Base-by-base conservation (phyloP, 2,113 vertebrate genomes). In the Symphodus melops region DNA sequence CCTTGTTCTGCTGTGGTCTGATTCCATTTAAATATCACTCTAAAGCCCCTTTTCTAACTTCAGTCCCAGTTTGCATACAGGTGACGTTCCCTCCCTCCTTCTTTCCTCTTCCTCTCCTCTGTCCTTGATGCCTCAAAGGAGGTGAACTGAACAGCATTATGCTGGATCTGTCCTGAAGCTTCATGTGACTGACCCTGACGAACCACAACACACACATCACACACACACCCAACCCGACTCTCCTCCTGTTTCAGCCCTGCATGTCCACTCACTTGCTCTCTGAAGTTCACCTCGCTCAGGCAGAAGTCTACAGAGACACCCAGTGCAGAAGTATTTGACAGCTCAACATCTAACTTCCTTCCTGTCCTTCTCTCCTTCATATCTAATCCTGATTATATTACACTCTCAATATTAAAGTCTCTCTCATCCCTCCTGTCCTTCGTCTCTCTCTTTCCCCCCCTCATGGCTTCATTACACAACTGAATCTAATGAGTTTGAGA, bases 361-460 rank as follows among this genome's bases (percentile, higher is more conserved):
- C 16, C 19, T 20, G 58, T n/a, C 69, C 36, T 51, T 49, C 28
- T 33, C 28, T 33, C 28, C 28, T 33, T 33, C 28, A 33, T 42
- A 75, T 81, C 74, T 71, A 65, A 77, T 79, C 61, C 21, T 8
- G 14, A 72, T 90, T 81, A 44, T 19, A 49, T 83, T 78, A 80
- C 79, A 64, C 33, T 69, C 58, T 68, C 70, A 46, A 60, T 69
- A 77, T 79, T 36, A 52, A 65, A 52, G 36, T 63, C 67, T 17
- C 21, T 33, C 54, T 61, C 67, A 65, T 49, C 61, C 17, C 70
- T 46, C 41, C 21, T 61, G n/a, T 65, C 6, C 3, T 39, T n/a
- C 20, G 2, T 56, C 52, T 64, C 53, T 77, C 52, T 11, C 21
- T 63, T 57, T 36, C n/a, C 48, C 46, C 46, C 12, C 37, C 10